These are phyloP conservation scores for Trematocara stigmaticum DNA, from an alignment of 2,113 vertebrate genomes.

Conservation along the genomic window DNA sequence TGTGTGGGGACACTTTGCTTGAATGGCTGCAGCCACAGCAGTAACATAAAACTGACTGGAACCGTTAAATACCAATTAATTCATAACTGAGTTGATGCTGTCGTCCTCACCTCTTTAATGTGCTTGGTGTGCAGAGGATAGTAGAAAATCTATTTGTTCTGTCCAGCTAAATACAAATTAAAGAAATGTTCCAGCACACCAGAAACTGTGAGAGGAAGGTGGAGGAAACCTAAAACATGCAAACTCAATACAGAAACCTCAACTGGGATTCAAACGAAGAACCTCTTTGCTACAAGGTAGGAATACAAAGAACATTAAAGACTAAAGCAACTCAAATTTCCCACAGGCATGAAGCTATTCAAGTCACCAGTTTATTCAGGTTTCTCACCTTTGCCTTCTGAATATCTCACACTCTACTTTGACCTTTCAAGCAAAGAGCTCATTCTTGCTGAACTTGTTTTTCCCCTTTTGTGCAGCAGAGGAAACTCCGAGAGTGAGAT, in stretches of 20 bases:
- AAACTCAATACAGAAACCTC: neutral
- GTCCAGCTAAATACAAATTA: neutral
- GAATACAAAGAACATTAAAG: neutral
- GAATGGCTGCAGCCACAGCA: neutral
- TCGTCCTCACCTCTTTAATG: neutral
- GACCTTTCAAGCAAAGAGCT: conserved; percentile 8
- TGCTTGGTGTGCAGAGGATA: neutral
- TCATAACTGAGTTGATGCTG: neutral
- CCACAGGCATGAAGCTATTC: neutral
- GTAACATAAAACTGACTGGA: neutral
- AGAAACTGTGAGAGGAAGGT: neutral
- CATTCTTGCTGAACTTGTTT: conserved; percentile 34
- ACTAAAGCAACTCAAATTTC: neutral
- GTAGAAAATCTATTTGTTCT: neutral
- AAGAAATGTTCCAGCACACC: neutral
- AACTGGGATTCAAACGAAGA: neutral
- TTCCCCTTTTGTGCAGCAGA: conserved; percentile 10
- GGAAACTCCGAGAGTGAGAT: neutral
- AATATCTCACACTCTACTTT: neutral
- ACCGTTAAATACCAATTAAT: neutral
- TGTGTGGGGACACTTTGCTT: neutral
- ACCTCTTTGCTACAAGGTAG: neutral
- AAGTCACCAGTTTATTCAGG: neutral
- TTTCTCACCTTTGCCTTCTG: neutral
- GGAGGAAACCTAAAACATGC: neutral